A percentile compares a stretch with the other conserved stretches of the same genome.
Conservation (phyloP, 64 coral and sea anemone species). For the Stichodactyla helianthus region DNA sequence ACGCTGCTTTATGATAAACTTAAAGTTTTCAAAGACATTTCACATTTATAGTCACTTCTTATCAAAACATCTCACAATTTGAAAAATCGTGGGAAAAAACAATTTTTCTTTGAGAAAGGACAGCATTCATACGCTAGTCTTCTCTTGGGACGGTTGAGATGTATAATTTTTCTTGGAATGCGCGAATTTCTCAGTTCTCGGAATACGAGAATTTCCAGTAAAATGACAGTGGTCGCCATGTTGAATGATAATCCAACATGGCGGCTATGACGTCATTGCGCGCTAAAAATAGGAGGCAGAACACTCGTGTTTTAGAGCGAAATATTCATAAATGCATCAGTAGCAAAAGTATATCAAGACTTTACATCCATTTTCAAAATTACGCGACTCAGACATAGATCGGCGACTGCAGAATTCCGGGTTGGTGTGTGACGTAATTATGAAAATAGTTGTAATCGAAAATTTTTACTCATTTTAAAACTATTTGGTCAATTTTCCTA, state of each 20-base stretch:
- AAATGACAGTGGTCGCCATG: background rate
- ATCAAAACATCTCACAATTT: constrained; percentile 9
- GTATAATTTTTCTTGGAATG: background rate
- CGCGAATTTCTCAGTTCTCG: background rate
- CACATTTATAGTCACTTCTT: background rate
- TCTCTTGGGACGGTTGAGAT: background rate
- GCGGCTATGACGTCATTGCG: background rate
- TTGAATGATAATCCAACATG: background rate
- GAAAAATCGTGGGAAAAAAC: background rate
- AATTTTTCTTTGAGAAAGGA: background rate
- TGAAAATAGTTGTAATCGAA: no score
- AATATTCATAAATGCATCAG: background rate
- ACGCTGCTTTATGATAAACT: no score
- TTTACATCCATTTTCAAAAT: no score
- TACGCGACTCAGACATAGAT: no score
- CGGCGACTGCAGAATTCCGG: no score
- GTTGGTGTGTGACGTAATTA: no score
- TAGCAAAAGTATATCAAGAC: no score
- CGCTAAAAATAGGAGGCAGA: background rate
- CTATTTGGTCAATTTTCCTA: background rate
- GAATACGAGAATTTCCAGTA: background rate
- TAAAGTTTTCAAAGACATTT: no score
- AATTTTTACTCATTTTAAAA: background rate
- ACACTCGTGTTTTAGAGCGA: background rate
- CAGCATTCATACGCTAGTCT: background rate